A percentile compares a stretch with the other conserved stretches of the same genome.
Conservation (phyloP, 2,888 invertebrate genomes). For the Pachliopta kotzebuea region DNA sequence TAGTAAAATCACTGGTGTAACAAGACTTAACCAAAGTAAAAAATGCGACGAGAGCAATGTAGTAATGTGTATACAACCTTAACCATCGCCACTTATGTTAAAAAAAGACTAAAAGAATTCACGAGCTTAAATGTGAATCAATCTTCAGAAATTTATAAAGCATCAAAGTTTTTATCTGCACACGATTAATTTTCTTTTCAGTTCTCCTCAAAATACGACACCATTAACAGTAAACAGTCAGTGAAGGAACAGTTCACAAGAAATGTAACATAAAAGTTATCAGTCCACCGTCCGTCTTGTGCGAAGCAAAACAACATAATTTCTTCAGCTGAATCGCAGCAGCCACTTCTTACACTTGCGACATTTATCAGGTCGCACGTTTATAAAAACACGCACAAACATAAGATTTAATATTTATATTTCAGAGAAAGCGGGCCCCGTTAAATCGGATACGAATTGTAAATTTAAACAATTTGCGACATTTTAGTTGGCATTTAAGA, state of each 20-base stretch:
- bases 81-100: no score
- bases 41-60: no score
- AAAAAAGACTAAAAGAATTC: no score
- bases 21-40: no score
- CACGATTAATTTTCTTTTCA: no score
- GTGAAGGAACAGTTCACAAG: conserved; percentile 7
- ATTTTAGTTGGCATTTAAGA: conserved; percentile 35
- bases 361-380: conserved; percentile 24
- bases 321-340: conserved; percentile 17
- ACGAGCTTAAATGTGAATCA: no score
- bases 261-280: conserved; percentile 14
- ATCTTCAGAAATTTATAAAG: no score
- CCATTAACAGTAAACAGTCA: neutral
- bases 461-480: conserved; percentile 32
- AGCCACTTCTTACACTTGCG: conserved; percentile 16
- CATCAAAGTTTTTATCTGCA: no score
- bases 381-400: conserved; percentile 14
- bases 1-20: no score
- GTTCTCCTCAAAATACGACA: no score
- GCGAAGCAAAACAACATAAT: conserved; percentile 23
- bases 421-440: conserved; percentile 23
- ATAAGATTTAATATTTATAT: conserved; percentile 23
- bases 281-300: conserved; percentile 3
- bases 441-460: conserved; percentile 23
- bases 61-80: no score